Evolutionary conservation across 1,140 invertebrate species (phyloP).

Genomic region (Calephelis virginiensis): DNA sequence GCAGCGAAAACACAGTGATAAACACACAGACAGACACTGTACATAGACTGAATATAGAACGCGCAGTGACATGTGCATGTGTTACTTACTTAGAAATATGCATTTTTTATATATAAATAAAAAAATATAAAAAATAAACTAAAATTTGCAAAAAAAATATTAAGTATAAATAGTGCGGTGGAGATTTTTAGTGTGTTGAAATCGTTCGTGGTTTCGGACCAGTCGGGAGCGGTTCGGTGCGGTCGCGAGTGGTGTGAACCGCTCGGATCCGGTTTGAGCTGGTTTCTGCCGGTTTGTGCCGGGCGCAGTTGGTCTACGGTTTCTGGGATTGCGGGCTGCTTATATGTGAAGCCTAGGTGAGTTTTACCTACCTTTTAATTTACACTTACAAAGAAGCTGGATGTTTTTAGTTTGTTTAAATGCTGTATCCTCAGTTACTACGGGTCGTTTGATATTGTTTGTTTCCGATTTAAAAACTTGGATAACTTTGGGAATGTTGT

Average conservation of each 20-base stretch:
- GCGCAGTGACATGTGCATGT: constrained; percentile 28
- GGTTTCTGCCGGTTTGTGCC: constrained; percentile 24
- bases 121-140: constrained; percentile 25
- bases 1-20: constrained; percentile 47
- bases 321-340: constrained; percentile 45
- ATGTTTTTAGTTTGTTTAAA: too few relatives aligned
- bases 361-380: constrained; percentile 7
- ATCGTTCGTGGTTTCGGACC: constrained; percentile 14
- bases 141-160: constrained; percentile 31
- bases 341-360: constrained; percentile 50
- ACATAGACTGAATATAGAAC: constrained; percentile 20
- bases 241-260: constrained; percentile 24
- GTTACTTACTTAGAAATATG: constrained; percentile 39
- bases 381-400: background rate
- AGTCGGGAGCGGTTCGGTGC: constrained; percentile 20
- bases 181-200: constrained; percentile 23
- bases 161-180: constrained; percentile 29
- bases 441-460: too few relatives aligned
- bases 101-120: constrained; percentile 45
- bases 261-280: constrained; percentile 21
- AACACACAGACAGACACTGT: constrained; percentile 32
- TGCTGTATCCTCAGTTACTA: too few relatives aligned
- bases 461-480: too few relatives aligned
- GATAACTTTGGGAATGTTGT: too few relatives aligned
- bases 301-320: constrained; percentile 22